Evolutionary conservation across 1,140 invertebrate species (phyloP).

Genomic region (Mactra quadrangularis): DNA sequence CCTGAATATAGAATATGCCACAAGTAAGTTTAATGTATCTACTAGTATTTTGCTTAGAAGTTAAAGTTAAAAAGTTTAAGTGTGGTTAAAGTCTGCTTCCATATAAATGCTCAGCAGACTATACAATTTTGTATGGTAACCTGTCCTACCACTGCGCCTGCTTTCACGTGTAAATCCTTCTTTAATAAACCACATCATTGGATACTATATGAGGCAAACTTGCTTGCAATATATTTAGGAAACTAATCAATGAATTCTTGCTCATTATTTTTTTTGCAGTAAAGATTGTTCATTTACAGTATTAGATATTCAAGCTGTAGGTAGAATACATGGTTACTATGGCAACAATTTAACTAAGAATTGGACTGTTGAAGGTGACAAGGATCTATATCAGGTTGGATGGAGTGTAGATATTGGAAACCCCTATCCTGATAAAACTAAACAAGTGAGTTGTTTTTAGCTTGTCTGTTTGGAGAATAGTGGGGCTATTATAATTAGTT

Average conservation of each 20-base stretch:
- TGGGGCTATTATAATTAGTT: no score
- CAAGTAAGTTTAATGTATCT: conserved; percentile 65
- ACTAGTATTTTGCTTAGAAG: no score
- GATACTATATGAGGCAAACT: no score
- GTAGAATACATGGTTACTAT: conserved; percentile 63
- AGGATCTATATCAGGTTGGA: conserved; percentile 66
- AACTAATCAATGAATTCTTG: no score
- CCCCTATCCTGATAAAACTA: conserved; percentile 58
- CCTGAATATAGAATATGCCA: conserved; percentile 70
- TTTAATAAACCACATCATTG: no score
- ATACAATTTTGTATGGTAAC: no score
- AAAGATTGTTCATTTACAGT: conserved; percentile 64
- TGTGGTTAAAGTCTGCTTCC: no score
- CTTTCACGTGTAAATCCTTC: not conserved
- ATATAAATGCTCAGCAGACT: no score
- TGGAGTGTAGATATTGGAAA: conserved; percentile 66
- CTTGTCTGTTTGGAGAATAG: no score
- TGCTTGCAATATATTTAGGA: no score
- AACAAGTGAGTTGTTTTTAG: conserved; percentile 40
- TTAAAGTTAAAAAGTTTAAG: no score
- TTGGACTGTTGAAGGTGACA: conserved; percentile 36
- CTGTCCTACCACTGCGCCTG: not conserved
- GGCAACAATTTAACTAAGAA: conserved; percentile 21
- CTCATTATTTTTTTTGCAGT: no score
- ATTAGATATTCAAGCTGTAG: conserved; percentile 69